phyloP scores from a whole-genome alignment of 2,113 vertebrate genomes.

The Megaceryle torquata region DNA sequence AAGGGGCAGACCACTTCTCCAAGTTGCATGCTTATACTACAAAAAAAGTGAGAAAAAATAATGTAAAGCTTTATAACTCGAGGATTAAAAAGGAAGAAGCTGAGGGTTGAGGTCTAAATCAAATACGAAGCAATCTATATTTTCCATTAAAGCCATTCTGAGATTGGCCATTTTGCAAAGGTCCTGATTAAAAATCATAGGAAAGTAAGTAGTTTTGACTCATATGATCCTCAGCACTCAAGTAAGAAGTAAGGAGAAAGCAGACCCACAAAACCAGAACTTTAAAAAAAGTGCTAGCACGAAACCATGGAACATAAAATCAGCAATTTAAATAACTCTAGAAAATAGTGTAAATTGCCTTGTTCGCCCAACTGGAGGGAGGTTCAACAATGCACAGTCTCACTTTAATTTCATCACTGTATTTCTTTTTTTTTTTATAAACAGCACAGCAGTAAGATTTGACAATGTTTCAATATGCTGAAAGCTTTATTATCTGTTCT shows the following conservation, averaged over 20 bases:
- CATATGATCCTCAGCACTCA: not conserved
- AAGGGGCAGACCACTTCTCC: not conserved
- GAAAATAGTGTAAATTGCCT: not conserved
- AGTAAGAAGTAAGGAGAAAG: not conserved
- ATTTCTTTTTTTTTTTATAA: not conserved
- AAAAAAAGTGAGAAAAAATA: not conserved
- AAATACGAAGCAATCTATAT: constrained; percentile 23
- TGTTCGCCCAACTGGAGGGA: not conserved
- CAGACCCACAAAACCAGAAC: not conserved
- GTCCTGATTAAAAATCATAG: constrained; percentile 13
- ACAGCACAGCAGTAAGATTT: not conserved
- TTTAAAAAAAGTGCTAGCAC: not conserved
- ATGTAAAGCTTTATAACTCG: not conserved
- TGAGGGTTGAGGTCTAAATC: not conserved
- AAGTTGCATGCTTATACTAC: not conserved
- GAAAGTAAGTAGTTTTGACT: constrained; percentile 25
- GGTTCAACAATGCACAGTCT: not conserved
- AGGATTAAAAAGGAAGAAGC: not conserved
- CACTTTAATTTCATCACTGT: not conserved
- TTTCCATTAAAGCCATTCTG: constrained; percentile 28
- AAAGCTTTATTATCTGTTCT: not conserved
- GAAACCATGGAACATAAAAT: not conserved
- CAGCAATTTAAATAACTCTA: not conserved
- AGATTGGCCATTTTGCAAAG: constrained; percentile 30
- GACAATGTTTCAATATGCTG: not conserved